A percentile compares a stretch with the other conserved stretches of the same genome.
phyloP scores from a whole-genome alignment of 2,113 vertebrate species.

The Sebastes schlegelii region DNA sequence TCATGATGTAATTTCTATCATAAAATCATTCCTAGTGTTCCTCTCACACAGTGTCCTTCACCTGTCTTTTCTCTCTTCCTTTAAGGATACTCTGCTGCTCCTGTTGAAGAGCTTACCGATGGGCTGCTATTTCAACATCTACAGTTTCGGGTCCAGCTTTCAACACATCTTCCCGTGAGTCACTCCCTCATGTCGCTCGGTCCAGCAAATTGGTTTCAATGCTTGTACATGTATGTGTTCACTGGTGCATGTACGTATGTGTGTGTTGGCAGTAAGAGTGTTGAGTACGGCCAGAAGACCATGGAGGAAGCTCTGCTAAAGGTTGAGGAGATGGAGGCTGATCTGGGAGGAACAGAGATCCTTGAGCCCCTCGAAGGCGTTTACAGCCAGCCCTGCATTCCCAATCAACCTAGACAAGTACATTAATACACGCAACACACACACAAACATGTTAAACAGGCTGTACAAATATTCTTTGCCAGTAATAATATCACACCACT shows the following conservation, averaged over 20 bases:
- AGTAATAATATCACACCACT: neutral
- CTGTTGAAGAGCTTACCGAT: slow-evolving; percentile 89
- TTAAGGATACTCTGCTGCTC: slow-evolving; percentile 86
- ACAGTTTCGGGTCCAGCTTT: slow-evolving; percentile 85
- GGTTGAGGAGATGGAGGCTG: slow-evolving; percentile 73
- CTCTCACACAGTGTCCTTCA: slow-evolving; percentile 7
- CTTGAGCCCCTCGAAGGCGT: slow-evolving; percentile 82
- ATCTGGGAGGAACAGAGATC: slow-evolving; percentile 89
- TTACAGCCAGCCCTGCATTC: slow-evolving; percentile 79
- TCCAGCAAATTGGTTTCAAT: neutral
- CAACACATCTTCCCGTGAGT: slow-evolving; percentile 84
- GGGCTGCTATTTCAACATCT: slow-evolving; percentile 91
- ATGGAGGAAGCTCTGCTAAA: slow-evolving; percentile 83
- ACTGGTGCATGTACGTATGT: neutral
- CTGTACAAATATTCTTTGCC: neutral
- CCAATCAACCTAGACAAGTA: slow-evolving; percentile 80
- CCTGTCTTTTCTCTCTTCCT: neutral
- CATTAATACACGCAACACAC: neutral
- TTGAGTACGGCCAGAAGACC: slow-evolving; percentile 84
- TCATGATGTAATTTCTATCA: neutral
- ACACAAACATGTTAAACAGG: neutral
- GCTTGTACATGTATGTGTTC: neutral
- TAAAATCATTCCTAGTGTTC: neutral
- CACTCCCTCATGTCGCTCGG: neutral
- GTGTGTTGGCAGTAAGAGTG: slow-evolving; percentile 80